phyloP scores from a whole-genome alignment of 2,797 vertebrate genomes.

The Erithacus rubecula region DNA sequence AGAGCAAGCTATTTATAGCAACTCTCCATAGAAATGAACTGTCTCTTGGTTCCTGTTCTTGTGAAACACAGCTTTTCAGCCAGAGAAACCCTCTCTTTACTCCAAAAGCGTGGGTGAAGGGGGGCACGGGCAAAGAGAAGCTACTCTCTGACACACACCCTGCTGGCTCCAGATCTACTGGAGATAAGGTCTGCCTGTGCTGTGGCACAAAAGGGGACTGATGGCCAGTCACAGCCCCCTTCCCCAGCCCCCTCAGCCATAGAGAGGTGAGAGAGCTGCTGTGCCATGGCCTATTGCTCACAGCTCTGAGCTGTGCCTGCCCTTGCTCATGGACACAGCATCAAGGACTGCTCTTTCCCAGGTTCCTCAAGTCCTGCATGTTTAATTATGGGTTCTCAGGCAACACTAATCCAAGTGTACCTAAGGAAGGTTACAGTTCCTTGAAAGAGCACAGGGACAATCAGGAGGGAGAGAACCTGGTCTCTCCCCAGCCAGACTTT shows the following conservation, averaged over 20 bases:
- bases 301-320: rapidly evolving
- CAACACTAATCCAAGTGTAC: background rate
- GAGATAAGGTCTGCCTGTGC: conserved; percentile 16
- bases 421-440: background rate
- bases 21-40: conserved; percentile 31
- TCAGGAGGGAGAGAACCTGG: rapidly evolving
- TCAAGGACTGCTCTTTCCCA: background rate
- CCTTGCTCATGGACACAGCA: background rate
- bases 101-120: background rate
- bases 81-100: conserved; percentile 21
- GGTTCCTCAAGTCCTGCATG: background rate
- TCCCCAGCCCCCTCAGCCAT: background rate
- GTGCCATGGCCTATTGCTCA: rapidly evolving
- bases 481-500: background rate
- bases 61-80: conserved; percentile 24
- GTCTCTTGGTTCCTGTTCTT: conserved; percentile 24
- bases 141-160: background rate
- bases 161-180: background rate
- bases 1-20: conserved; percentile 67
- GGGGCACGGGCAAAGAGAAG: background rate
- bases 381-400: background rate
- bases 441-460: background rate
- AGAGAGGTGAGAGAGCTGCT: rapidly evolving
- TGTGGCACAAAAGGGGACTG: background rate
- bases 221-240: background rate